A percentile compares a stretch with the other conserved stretches of the same genome.
Conservation (phyloP, 2,888 invertebrate species). For the Eustalomyia histrio region DNA sequence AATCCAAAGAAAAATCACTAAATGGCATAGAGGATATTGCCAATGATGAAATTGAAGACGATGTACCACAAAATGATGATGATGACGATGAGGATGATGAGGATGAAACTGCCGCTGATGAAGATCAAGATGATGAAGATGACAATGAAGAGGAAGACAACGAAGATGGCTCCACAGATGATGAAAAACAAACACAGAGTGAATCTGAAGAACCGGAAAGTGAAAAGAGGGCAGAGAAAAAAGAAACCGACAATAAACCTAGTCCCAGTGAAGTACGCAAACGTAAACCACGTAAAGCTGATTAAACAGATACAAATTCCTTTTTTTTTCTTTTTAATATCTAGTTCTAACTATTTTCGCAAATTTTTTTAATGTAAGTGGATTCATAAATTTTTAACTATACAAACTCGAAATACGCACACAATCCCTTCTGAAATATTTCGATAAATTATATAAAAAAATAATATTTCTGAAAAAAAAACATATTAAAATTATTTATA, state of each 20-base stretch:
- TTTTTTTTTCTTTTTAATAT: constrained; percentile 1
- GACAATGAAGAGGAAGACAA: constrained; percentile 65
- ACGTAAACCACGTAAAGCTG: constrained; percentile 87
- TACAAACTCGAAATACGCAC: constrained; percentile 44
- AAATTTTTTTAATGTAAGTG: constrained; percentile 10
- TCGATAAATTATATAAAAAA: constrained; percentile 22
- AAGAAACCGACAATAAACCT: constrained; percentile 64
- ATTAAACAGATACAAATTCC: constrained; percentile 77
- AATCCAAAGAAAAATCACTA: constrained; percentile 72
- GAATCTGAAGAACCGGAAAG: constrained; percentile 71
- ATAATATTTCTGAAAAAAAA: constrained; percentile 16
- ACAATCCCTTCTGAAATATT: constrained; percentile 24
- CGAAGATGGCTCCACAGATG: constrained; percentile 70
- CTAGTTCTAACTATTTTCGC: not conserved
- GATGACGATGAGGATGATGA: constrained; percentile 63
- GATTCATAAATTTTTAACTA: constrained; percentile 21
- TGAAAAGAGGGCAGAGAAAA: constrained; percentile 51
- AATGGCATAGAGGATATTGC: constrained; percentile 74
- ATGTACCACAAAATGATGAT: constrained; percentile 60
- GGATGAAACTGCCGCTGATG: constrained; percentile 64
- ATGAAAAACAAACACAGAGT: constrained; percentile 69
- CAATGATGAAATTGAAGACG: constrained; percentile 76
- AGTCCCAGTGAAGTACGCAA: constrained; percentile 84
- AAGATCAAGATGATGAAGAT: constrained; percentile 69
- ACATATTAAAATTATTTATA: constrained; percentile 30